Evolutionary conservation across 2,797 vertebrate species (phyloP), one percentile per base, ranked within the genome.

Genomic region (Microchirus variegatus): DNA sequence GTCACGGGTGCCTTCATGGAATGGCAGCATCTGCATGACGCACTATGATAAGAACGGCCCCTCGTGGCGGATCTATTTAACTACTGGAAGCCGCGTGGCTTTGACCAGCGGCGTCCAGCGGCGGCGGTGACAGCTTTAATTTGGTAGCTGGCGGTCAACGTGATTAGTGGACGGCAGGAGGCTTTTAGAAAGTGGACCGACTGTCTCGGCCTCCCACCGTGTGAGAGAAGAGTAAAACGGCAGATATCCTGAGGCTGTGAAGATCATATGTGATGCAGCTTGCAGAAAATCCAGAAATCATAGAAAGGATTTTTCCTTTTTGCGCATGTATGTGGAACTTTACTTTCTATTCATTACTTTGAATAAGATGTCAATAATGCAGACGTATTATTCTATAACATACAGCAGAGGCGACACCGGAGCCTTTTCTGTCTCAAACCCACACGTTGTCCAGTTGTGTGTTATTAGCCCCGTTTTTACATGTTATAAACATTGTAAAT

Each of bases 91-190:
- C 70, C 81, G 67, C 71, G 63, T 86, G 79, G 81, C 77, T 78
- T 37, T n/a, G 73, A 49, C 73, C 67, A 43, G 26, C 41, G 50
- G 73, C 36, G 13, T 87, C 88, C 90, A 69, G 77, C 90, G 46
- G 90, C 9, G 82, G 41, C 63, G 42, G 80, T 87, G 89, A 89
- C 90, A 84, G 84, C 73, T 87, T 90, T 90, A 87, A 92, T 91
- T 91, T 89, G 82, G 81, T 73, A 73, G 75, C 85, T 67, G 77
- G 80, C 67, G 79, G 87, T 87, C 84, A 87, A 77, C 76, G 73
- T 91, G 83, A 91, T 90, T 91, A 90, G 87, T 57, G 63, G 86
- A 79, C 90, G 50, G 77, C 77, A 46, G 86, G 88, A 79, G 78
- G 79, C 65, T 85, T 88, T 87, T 75, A 81, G 73, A 85, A 85